Conservation (phyloP, 2,113 vertebrate genomes). For the Pterocles orientalis region DNA sequence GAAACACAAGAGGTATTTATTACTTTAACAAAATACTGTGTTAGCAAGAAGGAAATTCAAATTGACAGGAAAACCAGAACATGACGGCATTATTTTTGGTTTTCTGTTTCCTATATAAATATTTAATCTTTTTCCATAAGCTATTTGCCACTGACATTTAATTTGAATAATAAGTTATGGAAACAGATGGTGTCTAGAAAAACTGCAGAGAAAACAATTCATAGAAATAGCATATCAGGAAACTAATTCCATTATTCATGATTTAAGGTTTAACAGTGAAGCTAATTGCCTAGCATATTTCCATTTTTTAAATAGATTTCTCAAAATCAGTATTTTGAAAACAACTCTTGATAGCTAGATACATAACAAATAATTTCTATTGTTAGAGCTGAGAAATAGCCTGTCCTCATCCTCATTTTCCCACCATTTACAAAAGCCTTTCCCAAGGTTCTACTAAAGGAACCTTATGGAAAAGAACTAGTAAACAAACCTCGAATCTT, state of each 20-base stretch:
- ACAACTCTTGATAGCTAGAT: neutral
- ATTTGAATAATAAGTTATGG: neutral
- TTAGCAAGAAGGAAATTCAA: slow-evolving; percentile 52
- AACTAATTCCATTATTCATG: slow-evolving; percentile 67
- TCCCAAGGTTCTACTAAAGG: neutral
- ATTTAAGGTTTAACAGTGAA: neutral
- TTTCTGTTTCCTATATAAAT: slow-evolving; percentile 52
- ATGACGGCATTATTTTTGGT: slow-evolving; percentile 30
- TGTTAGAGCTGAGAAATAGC: neutral
- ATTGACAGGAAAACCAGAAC: slow-evolving; percentile 31
- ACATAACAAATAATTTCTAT: neutral
- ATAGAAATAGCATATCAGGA: slow-evolving; percentile 21
- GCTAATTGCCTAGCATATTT: neutral
- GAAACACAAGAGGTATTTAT: slow-evolving; percentile 30
- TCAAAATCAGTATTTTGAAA: neutral
- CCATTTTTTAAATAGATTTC: neutral
- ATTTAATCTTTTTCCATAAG: slow-evolving; percentile 21
- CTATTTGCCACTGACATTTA: neutral
- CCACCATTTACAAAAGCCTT: neutral
- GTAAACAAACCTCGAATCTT: neutral
- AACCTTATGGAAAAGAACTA: neutral
- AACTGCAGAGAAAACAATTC: slow-evolving; percentile 37
- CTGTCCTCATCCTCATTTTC: neutral
- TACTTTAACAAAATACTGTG: slow-evolving; percentile 27
- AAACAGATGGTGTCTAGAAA: slow-evolving; percentile 52